Percentiles rank a stretch among this genome's conserved stretches.
Conservation (phyloP, 2,113 vertebrate species). For the Calidris pygmaea region DNA sequence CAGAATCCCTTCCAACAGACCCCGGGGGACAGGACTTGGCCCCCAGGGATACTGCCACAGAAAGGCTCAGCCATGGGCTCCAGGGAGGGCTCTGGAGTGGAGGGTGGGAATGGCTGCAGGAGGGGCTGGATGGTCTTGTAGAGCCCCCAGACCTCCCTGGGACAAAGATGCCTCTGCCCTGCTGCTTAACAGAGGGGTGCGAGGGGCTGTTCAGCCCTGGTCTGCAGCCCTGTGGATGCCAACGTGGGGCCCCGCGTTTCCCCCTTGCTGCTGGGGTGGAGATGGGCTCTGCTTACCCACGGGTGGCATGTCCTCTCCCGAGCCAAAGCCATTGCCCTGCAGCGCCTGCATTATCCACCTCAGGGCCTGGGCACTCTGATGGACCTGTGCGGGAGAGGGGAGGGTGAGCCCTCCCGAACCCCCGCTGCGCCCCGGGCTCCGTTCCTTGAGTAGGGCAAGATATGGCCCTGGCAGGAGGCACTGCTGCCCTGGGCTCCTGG, state of each 20-base stretch:
- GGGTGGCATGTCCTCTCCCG: constrained; percentile 55
- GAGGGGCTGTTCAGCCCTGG: not conserved
- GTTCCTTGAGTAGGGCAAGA: fast-evolving
- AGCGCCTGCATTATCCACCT: constrained; percentile 86
- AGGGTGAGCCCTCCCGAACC: not conserved
- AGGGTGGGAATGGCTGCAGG: not conserved
- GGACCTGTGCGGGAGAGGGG: constrained; percentile 68
- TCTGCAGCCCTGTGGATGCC: fast-evolving
- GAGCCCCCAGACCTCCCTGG: not conserved
- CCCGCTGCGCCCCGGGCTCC: fast-evolving
- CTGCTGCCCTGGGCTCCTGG: not conserved
- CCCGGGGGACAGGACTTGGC: not conserved
- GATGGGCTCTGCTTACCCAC: constrained; percentile 63
- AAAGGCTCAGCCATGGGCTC: not conserved
- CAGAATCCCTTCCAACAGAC: not conserved
- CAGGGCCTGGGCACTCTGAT: constrained; percentile 78
- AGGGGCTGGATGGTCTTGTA: fast-evolving
- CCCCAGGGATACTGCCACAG: not conserved
- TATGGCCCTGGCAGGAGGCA: not conserved
- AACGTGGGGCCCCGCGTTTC: fast-evolving
- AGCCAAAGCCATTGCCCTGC: constrained; percentile 68
- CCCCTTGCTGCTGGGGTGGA: fast-evolving
- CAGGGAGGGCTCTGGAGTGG: not conserved
- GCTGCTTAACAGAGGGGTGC: not conserved
- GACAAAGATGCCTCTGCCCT: not conserved